Conservation (phyloP, 2,113 vertebrate genomes). For the Rhadina sibilatrix region DNA sequence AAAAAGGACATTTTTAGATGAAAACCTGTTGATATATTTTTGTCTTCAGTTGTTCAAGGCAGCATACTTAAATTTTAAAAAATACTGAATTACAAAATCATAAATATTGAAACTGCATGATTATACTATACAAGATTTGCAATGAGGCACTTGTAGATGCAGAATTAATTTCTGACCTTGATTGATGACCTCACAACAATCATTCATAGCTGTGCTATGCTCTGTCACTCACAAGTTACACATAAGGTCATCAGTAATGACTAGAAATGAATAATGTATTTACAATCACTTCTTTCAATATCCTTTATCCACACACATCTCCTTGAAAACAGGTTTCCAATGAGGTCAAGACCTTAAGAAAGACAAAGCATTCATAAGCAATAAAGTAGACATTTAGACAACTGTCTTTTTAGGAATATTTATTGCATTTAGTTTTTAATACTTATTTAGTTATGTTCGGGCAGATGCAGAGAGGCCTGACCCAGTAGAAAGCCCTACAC, state of each 20-base stretch:
- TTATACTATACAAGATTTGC: neutral
- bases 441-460: neutral
- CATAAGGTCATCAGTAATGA: constrained; percentile 1
- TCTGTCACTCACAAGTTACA: neutral
- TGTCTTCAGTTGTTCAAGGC: neutral
- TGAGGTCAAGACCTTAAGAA: neutral
- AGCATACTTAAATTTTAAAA: neutral
- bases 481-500: neutral
- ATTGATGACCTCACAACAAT: neutral
- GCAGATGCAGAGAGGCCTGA: neutral
- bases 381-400: neutral
- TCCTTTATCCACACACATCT: neutral
- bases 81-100: neutral
- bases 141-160: neutral
- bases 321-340: neutral
- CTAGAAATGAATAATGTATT: constrained; percentile 30
- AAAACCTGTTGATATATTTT: neutral
- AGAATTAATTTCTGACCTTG: neutral
- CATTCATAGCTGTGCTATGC: neutral
- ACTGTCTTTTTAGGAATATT: neutral
- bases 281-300: neutral
- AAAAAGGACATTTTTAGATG: neutral
- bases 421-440: neutral
- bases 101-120: neutral
- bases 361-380: neutral